Evolutionary conservation across 2,113 vertebrate genomes (phyloP).

Genomic region (Scortum barcoo): DNA sequence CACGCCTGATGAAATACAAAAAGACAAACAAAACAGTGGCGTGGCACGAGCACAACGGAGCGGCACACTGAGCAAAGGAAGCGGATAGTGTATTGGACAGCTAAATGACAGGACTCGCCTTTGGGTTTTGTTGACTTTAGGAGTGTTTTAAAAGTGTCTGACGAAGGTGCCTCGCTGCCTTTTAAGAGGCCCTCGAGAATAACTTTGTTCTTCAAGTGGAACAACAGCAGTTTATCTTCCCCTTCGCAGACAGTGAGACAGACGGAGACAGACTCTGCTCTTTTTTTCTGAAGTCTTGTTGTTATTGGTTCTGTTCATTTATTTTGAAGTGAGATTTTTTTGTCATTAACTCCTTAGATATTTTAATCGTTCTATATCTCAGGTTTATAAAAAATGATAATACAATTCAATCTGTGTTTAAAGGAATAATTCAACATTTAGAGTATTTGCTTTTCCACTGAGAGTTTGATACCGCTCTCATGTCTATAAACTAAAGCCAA

Average conservation of each 20-base stretch:
- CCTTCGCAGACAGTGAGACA: conserved; percentile 9
- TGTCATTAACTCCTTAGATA: background rate
- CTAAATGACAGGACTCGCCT: conserved; percentile 31
- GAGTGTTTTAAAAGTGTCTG: conserved; percentile 58
- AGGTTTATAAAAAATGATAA: background rate
- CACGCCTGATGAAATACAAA: conserved; percentile 60
- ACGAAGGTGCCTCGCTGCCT: conserved; percentile 42
- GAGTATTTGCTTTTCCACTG: background rate
- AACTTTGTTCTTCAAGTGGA: conserved; percentile 71
- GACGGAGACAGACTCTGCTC: conserved; percentile 13
- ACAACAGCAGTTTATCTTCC: conserved; percentile 70
- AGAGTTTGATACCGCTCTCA: background rate
- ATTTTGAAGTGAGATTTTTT: background rate
- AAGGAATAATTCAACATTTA: background rate
- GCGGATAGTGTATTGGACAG: conserved; percentile 34
- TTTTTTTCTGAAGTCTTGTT: background rate
- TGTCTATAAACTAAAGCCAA: background rate
- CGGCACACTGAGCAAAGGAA: conserved; percentile 50
- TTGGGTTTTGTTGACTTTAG: conserved; percentile 75
- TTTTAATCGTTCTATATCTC: background rate
- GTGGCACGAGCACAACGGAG: conserved; percentile 44
- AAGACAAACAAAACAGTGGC: conserved; percentile 34
- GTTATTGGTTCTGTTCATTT: background rate
- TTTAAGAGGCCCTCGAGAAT: conserved; percentile 68
- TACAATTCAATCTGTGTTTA: too few relatives aligned